Base-by-base conservation (phyloP, 2,888 invertebrate genomes). In the Dioctria linearis region DNA sequence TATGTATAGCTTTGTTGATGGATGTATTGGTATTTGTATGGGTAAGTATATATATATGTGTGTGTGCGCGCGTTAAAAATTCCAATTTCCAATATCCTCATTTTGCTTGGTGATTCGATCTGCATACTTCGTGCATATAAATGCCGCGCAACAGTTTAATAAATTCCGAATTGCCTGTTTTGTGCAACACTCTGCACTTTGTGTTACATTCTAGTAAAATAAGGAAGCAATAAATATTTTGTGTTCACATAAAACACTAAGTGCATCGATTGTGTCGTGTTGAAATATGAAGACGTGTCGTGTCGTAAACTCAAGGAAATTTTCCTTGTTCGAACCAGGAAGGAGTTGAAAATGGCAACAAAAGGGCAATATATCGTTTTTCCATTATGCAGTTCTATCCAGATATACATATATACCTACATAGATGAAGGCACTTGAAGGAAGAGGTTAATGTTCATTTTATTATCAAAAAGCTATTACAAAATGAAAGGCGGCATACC, bases 201-300 rank as follows among this genome's bases (percentile, higher is more conserved):
- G 6, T 66, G 40, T 42, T 5, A n/a, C 43, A 37, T 13, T 66
- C 2, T 9, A 40, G 9, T 43, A 67, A 25, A 42, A 67, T 42
- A n/a, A 43, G n/a, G n/a, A 43, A 11, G 43, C 46, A 67, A 67
- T 40, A 46, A 42, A 46, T 67, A 67, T 46, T 43, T 67, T 25
- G 42, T 40, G 13, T 40, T 67, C 25, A 5, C 13, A 67, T 67
- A 46, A 67, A 67, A 25, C 25, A 46, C 8, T 43, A 43, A 42
- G 67, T 67, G 46, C 42, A 67, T 67, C 67, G 46, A 67, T 67
- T 25, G 25, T 67, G 42, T 67, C 43, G 25, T 46, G 46, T 25
- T 40, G 43, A 59, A 67, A 67, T 67, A 67, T 67, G 67, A 67
- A 67, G 25, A 43, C 43, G 25, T 25, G 25, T 25, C 25, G 25